Percentiles rank a stretch among this genome's conserved stretches.
phyloP scores from a whole-genome alignment of 2,113 vertebrate genomes.

The Nannobrachium achirus region DNA sequence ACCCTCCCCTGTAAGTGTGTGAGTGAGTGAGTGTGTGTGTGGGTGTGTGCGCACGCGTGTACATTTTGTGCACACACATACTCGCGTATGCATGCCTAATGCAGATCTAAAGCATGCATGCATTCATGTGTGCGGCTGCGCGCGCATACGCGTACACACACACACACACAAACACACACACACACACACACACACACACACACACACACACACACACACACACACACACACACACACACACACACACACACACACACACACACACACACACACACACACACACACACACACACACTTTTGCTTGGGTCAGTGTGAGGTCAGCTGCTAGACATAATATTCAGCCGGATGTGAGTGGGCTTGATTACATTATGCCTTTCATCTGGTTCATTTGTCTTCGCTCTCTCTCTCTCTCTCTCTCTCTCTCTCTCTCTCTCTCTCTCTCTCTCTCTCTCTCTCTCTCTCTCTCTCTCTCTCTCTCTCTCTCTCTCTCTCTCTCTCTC shows the following conservation, averaged over 20 bases:
- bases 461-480: slow-evolving; percentile 1
- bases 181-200: slow-evolving; percentile 2
- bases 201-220: background rate
- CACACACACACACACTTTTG: background rate
- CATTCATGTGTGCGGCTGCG: too few relatives aligned
- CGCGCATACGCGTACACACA: too few relatives aligned
- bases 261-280: background rate
- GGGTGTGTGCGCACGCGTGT: background rate
- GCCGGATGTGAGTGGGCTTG: background rate
- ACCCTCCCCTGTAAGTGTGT: slow-evolving; percentile 5
- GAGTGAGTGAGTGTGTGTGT: too few relatives aligned
- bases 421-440: background rate
- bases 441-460: background rate
- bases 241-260: slow-evolving; percentile 11
- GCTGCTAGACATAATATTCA: background rate
- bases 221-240: background rate
- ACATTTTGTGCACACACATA: background rate
- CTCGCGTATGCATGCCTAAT: background rate
- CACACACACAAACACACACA: too few relatives aligned
- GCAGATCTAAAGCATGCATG: too few relatives aligned
- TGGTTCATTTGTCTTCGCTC: background rate
- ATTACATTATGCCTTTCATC: background rate
- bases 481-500: background rate
- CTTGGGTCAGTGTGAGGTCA: slow-evolving; percentile 9
- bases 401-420: background rate